A percentile compares a stretch with the other conserved stretches of the same genome.
Conservation (phyloP, 2,797 vertebrate species). For the Coccyzus lansbergi region DNA sequence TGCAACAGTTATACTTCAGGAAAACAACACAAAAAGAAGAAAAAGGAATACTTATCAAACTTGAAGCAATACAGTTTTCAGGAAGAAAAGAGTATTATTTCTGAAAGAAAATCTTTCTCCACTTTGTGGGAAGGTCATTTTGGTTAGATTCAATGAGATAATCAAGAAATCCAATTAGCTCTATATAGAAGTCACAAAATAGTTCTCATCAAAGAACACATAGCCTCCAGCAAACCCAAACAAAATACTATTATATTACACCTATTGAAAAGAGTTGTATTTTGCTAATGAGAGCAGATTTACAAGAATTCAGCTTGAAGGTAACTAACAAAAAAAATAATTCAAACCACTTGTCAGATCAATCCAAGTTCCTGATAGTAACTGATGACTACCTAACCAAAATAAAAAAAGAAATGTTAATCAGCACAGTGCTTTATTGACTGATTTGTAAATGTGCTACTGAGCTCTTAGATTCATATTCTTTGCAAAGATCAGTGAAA, state of each 20-base stretch:
- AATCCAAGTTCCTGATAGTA: not conserved
- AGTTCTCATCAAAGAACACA: slow-evolving; percentile 63
- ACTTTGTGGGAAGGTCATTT: slow-evolving; percentile 1
- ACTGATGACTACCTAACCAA: not conserved
- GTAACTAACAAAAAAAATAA: slow-evolving; percentile 5
- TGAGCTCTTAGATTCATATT: not conserved
- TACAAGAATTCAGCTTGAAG: not conserved
- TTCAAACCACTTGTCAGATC: not conserved
- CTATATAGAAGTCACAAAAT: slow-evolving; percentile 40
- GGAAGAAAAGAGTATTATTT: slow-evolving; percentile 21
- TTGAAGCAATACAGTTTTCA: not conserved
- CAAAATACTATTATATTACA: slow-evolving; percentile 11
- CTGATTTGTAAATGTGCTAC: not conserved
- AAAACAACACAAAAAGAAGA: not conserved
- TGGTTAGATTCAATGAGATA: slow-evolving; percentile 22
- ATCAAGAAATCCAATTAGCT: slow-evolving; percentile 69
- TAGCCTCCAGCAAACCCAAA: slow-evolving; percentile 39
- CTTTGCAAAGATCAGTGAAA: not conserved
- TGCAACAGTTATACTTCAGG: not conserved
- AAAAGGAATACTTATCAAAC: not conserved
- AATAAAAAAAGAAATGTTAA: not conserved
- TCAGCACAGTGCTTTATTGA: not conserved
- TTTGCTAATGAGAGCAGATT: not conserved
- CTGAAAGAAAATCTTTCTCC: slow-evolving; percentile 29
- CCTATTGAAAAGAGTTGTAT: not conserved